These are phyloP conservation scores for Glyphotaelius pellucidus DNA, from an alignment of 2,888 invertebrate genomes.

Conservation along the genomic window DNA sequence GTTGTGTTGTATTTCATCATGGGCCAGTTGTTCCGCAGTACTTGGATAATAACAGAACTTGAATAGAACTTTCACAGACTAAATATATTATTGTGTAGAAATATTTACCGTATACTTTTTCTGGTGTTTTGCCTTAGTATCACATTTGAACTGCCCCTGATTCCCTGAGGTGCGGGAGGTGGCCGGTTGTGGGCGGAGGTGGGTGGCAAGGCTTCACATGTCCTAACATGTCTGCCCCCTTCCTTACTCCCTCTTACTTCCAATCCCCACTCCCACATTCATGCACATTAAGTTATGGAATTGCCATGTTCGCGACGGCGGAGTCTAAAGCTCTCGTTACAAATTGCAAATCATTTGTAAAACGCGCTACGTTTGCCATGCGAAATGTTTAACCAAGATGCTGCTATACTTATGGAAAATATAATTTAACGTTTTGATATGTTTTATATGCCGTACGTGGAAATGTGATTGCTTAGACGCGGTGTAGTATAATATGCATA, in stretches of 20 bases:
- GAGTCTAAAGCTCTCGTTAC: constrained; percentile 20
- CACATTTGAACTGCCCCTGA: constrained; percentile 34
- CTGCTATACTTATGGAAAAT: not conserved
- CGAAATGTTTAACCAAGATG: constrained; percentile 7
- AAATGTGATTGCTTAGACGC: not conserved
- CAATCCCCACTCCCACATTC: constrained; percentile 6
- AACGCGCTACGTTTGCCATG: not conserved
- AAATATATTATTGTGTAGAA: no score
- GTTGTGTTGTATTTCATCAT: no score
- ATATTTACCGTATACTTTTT: no score
- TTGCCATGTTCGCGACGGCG: constrained; percentile 14
- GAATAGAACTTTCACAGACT: no score
- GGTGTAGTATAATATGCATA: not conserved
- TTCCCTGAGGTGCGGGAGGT: not conserved
- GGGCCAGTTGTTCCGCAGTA: no score
- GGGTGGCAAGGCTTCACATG: constrained; percentile 33
- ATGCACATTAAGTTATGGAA: constrained; percentile 31
- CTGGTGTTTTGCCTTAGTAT: not conserved
- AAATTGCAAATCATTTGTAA: constrained; percentile 47
- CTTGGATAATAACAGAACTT: no score
- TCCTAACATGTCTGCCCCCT: constrained; percentile 45
- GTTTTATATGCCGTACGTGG: not conserved
- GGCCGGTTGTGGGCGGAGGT: not conserved
- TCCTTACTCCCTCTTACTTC: not conserved
- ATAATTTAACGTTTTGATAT: not conserved